Percentiles rank a stretch among this genome's conserved stretches.
Conservation (phyloP, 2,113 vertebrate species). For the Nesoenas mayeri region DNA sequence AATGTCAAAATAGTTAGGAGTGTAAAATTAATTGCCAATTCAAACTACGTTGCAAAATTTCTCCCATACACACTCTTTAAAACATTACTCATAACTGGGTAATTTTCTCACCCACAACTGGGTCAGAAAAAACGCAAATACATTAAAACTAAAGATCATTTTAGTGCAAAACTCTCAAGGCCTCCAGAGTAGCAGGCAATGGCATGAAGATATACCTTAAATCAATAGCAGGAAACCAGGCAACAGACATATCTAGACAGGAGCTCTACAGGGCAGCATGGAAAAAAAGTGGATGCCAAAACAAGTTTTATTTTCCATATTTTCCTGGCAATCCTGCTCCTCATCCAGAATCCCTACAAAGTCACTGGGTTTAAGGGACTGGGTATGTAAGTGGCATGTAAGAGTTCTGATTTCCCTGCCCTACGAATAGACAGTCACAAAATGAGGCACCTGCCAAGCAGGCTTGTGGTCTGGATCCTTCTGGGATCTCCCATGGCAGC, state of each 20-base stretch:
- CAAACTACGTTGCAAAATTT: neutral
- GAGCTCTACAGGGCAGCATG: neutral
- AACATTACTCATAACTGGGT: neutral
- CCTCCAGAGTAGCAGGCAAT: neutral
- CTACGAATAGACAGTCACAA: neutral
- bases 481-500: neutral
- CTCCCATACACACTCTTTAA: neutral
- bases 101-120: neutral
- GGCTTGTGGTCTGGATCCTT: neutral
- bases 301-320: neutral
- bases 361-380: neutral
- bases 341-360: neutral
- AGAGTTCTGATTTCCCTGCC: neutral
- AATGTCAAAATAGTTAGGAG: neutral
- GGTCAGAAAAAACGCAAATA: neutral
- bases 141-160: neutral
- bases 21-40: neutral
- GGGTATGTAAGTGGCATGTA: neutral
- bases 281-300: neutral
- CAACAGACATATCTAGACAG: neutral
- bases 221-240: constrained; percentile 1
- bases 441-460: neutral
- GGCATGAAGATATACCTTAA: neutral
- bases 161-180: neutral
- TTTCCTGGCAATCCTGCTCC: neutral